Percentiles rank a stretch among this genome's conserved stretches.
Evolutionary conservation across 2,888 invertebrate genomes (phyloP).

Genomic region (Apeira syringaria): DNA sequence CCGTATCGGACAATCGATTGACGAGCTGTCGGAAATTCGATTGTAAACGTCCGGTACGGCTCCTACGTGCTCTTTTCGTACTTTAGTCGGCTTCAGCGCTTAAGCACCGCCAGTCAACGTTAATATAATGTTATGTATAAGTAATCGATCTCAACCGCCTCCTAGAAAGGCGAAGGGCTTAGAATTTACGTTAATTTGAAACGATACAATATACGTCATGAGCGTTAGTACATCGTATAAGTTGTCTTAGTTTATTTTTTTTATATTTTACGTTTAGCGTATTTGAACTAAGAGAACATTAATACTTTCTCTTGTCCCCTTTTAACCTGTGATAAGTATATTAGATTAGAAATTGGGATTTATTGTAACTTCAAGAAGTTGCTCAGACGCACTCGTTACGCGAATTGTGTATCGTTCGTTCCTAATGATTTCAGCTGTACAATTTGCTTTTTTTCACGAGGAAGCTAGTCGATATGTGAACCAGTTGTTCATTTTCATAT

Average conservation of each 20-base stretch:
- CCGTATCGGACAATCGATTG: slow-evolving; percentile 20
- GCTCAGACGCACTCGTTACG: slow-evolving; percentile 63
- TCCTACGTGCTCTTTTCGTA: slow-evolving; percentile 53
- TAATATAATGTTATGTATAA: slow-evolving; percentile 51
- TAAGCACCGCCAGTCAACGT: slow-evolving; percentile 71
- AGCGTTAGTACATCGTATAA: slow-evolving; percentile 64
- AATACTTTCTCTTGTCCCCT: slow-evolving; percentile 82
- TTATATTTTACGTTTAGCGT: slow-evolving; percentile 54
- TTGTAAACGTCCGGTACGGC: slow-evolving; percentile 33
- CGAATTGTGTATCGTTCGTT: slow-evolving; percentile 71
- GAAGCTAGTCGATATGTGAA: slow-evolving; percentile 66
- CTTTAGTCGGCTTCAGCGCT: slow-evolving; percentile 63
- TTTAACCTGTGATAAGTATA: slow-evolving; percentile 83
- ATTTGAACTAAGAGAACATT: slow-evolving; percentile 79
- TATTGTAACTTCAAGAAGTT: slow-evolving; percentile 71
- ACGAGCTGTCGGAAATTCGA: slow-evolving; percentile 2
- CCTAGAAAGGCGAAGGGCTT: slow-evolving; percentile 67
- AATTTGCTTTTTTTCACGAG: slow-evolving; percentile 62
- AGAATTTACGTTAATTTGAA: slow-evolving; percentile 48
- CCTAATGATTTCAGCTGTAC: slow-evolving; percentile 70
- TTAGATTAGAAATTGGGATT: slow-evolving; percentile 73
- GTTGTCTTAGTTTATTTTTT: slow-evolving; percentile 72
- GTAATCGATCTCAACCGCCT: slow-evolving; percentile 80
- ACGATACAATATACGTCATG: slow-evolving; percentile 52
- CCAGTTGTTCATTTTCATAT: slow-evolving; percentile 47